Conservation (phyloP, 2,888 invertebrate species). For the Plagiodera versicolora region DNA sequence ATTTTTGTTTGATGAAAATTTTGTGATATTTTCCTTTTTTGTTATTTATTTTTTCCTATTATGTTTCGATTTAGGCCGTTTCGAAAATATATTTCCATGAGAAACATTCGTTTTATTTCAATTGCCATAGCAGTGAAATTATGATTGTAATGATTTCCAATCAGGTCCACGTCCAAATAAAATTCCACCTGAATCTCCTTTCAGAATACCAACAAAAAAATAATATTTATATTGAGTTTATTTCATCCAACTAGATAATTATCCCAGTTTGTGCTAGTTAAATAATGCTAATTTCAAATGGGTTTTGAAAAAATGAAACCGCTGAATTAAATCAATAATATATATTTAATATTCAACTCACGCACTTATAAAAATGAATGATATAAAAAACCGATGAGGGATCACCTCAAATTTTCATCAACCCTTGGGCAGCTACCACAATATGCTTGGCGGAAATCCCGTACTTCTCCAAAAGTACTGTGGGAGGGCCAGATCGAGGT, state of each 20-base stretch:
- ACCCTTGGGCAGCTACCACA: conserved; percentile 66
- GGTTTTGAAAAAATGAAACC: not conserved
- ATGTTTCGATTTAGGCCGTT: not conserved
- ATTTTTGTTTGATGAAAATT: not conserved
- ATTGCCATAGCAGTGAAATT: too few relatives aligned
- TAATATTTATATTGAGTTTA: too few relatives aligned
- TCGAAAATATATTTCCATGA: not conserved
- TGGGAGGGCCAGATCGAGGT: conserved; percentile 92
- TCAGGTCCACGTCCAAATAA: too few relatives aligned
- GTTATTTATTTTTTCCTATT: not conserved
- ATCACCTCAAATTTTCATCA: conserved; percentile 57
- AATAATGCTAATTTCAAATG: too few relatives aligned
- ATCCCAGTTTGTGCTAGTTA: too few relatives aligned
- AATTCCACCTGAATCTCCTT: too few relatives aligned
- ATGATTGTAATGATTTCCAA: too few relatives aligned
- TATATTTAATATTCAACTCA: not conserved
- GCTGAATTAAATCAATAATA: not conserved
- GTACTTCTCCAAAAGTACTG: conserved; percentile 82
- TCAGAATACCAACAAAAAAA: too few relatives aligned
- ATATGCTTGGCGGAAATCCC: conserved; percentile 86
- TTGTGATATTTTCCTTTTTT: not conserved
- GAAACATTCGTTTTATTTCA: not conserved
- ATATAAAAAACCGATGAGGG: too few relatives aligned
- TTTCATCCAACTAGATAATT: too few relatives aligned
- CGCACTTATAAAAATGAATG: too few relatives aligned